A percentile compares a stretch with the other conserved stretches of the same genome.
phyloP scores from a whole-genome alignment of 2,888 invertebrate genomes.

The Acleris laterana region DNA sequence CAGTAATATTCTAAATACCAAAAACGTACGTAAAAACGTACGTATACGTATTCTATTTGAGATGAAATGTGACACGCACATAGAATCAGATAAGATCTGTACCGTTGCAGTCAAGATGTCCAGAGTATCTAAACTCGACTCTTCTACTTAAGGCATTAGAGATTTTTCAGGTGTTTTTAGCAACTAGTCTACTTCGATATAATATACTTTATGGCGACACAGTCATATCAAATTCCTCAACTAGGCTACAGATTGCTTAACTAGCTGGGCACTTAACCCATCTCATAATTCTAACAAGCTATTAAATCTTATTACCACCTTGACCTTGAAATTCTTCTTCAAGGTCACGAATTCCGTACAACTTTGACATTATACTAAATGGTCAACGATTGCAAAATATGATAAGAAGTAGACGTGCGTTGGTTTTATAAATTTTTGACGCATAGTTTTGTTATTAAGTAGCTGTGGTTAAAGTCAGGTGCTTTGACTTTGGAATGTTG shows the following conservation, averaged over 20 bases:
- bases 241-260: neutral
- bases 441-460: neutral
- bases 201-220: neutral
- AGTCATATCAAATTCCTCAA: neutral
- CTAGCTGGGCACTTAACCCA: neutral
- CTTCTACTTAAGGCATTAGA: too few relatives aligned
- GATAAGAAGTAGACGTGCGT: neutral
- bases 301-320: neutral
- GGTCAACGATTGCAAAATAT: conserved; percentile 39
- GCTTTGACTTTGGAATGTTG: too few relatives aligned
- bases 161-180: too few relatives aligned
- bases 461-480: neutral
- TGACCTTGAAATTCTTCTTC: conserved; percentile 47
- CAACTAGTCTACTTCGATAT: too few relatives aligned
- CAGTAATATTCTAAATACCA: too few relatives aligned
- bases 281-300: conserved; percentile 2
- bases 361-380: conserved; percentile 69
- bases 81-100: too few relatives aligned
- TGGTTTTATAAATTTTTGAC: neutral
- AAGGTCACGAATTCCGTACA: conserved; percentile 57
- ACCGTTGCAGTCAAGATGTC: too few relatives aligned
- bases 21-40: too few relatives aligned
- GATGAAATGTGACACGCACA: too few relatives aligned
- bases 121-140: too few relatives aligned
- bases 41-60: too few relatives aligned